Evolutionary conservation across 2,888 invertebrate genomes (phyloP).

Genomic region (Heliconius sara): DNA sequence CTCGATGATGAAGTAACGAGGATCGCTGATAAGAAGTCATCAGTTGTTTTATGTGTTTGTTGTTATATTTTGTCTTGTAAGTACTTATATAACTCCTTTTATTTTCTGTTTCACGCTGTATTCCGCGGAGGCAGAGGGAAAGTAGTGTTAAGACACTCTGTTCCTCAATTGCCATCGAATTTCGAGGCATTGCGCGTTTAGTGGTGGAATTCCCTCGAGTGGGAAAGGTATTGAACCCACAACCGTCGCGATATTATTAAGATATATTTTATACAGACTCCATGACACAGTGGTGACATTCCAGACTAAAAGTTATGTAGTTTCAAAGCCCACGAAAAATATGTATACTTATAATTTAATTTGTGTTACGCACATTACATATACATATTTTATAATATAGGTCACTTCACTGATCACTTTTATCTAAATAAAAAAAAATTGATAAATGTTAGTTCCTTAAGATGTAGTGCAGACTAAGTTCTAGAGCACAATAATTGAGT

Average conservation of each 20-base stretch:
- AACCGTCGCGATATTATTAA: too few relatives aligned
- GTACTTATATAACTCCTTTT: background rate
- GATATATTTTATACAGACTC: too few relatives aligned
- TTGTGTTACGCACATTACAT: background rate
- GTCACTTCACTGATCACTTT: background rate
- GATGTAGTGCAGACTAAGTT: background rate
- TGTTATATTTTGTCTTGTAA: background rate
- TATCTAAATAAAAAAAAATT: background rate
- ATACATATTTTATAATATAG: too few relatives aligned
- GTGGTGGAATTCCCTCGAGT: too few relatives aligned
- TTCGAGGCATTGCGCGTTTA: too few relatives aligned
- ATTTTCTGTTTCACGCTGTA: too few relatives aligned
- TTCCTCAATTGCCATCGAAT: too few relatives aligned
- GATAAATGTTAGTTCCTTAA: background rate
- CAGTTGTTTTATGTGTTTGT: background rate
- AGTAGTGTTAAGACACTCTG: too few relatives aligned
- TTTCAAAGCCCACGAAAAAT: background rate
- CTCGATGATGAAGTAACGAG: slow-evolving; percentile 10
- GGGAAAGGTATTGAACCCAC: too few relatives aligned
- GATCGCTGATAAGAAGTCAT: slow-evolving; percentile 4
- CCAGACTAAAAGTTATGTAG: background rate
- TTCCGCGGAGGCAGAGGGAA: too few relatives aligned
- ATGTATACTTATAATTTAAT: background rate
- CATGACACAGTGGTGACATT: background rate
- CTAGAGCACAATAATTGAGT: background rate